Evolutionary conservation across 2,797 vertebrate species (phyloP).

Genomic region (Podarcis lilfordi): DNA sequence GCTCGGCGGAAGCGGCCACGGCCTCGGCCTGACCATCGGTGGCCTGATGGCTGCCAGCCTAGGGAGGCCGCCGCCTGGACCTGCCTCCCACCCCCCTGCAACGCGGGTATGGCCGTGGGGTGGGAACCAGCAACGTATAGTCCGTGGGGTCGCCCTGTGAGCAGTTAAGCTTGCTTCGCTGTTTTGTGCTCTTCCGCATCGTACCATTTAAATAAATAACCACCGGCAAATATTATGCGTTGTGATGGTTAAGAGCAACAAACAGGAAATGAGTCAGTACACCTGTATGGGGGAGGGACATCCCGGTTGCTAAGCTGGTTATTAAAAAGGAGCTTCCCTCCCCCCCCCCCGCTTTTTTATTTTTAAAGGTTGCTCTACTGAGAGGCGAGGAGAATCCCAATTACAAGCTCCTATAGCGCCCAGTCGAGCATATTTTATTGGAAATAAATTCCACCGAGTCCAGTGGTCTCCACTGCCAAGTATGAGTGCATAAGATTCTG

Average conservation of each 20-base stretch:
- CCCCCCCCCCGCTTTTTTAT: fast-evolving
- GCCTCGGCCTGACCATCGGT: too few species aligned
- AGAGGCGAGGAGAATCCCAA: not conserved
- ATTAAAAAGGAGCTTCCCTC: not conserved
- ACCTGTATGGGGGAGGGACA: fast-evolving
- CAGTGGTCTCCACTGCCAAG: too few species aligned
- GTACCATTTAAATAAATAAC: too few species aligned
- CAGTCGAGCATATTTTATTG: not conserved
- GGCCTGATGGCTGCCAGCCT: not conserved
- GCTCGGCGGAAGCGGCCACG: not conserved
- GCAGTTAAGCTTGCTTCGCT: not conserved
- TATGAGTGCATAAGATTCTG: not conserved
- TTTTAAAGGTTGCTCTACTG: not conserved
- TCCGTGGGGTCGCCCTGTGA: not conserved
- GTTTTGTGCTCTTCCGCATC: too few species aligned
- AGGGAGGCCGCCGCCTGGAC: too few species aligned
- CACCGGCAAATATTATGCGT: not conserved
- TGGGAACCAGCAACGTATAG: not conserved
- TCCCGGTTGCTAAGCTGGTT: not conserved
- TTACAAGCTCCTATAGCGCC: not conserved
- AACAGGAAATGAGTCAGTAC: constrained; percentile 7
- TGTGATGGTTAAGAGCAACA: not conserved
- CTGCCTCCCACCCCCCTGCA: too few species aligned
- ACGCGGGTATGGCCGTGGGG: too few species aligned
- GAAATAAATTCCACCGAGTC: not conserved